phyloP scores from a whole-genome alignment of 2,797 vertebrate genomes.

The Acipenser ruthenus region DNA sequence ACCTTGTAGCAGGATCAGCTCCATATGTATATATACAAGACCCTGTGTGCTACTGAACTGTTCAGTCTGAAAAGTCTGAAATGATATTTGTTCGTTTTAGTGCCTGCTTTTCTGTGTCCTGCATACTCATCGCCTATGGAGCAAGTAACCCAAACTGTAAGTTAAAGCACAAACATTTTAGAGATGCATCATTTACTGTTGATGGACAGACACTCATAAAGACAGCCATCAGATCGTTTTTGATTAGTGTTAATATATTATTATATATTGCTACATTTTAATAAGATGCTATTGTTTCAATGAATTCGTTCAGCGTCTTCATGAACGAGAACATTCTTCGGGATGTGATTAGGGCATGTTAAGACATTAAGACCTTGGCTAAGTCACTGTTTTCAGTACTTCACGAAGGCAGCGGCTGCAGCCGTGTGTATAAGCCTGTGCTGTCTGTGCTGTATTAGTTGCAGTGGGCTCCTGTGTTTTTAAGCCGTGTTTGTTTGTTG shows the following conservation, averaged over 20 bases:
- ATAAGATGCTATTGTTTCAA: too few relatives aligned
- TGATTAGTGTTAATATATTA: neutral
- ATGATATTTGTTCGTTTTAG: slow-evolving; percentile 49
- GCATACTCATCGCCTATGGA: slow-evolving; percentile 88
- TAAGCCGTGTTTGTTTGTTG: neutral
- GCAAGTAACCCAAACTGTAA: slow-evolving; percentile 83
- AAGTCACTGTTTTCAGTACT: too few relatives aligned
- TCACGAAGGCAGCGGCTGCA: neutral
- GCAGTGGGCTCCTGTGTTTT: neutral
- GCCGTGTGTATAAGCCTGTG: neutral
- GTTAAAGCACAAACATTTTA: slow-evolving; percentile 21
- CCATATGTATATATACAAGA: neutral
- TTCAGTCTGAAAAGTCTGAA: neutral
- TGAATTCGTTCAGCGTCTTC: too few relatives aligned
- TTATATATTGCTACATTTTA: neutral
- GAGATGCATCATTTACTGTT: neutral
- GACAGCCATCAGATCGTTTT: neutral
- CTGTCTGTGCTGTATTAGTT: neutral
- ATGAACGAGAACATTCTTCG: too few relatives aligned
- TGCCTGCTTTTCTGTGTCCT: slow-evolving; percentile 85
- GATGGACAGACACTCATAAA: neutral
- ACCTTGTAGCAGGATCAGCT: neutral
- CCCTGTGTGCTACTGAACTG: neutral
- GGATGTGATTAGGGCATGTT: too few relatives aligned
- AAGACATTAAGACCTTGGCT: too few relatives aligned